These are phyloP conservation scores for Xyliphius kryptos DNA, from an alignment of 2,113 vertebrate genomes.

Conservation along the genomic window DNA sequence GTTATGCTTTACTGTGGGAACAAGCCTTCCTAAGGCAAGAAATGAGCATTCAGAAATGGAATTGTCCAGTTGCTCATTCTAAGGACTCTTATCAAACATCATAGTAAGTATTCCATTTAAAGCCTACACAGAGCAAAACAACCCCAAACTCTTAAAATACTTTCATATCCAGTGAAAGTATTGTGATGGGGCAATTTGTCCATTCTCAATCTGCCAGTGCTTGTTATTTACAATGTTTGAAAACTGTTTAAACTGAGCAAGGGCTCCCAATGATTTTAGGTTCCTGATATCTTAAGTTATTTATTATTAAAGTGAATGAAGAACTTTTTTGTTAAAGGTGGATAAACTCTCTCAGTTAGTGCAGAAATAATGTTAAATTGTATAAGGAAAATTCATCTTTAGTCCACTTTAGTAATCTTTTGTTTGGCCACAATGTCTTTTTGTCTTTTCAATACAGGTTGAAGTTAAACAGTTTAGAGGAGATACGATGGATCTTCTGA, in stretches of 20 bases:
- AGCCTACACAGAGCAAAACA: conserved; percentile 67
- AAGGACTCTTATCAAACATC: conserved; percentile 78
- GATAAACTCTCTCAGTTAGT: too few species aligned
- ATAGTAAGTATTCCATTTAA: conserved; percentile 95
- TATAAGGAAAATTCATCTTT: too few species aligned
- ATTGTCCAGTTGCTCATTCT: conserved; percentile 86
- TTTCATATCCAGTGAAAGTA: conserved; percentile 41
- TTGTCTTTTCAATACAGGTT: conserved; percentile 66
- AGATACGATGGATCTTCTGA: conserved; percentile 84
- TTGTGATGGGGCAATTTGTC: conserved; percentile 33
- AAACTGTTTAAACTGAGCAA: conserved; percentile 15
- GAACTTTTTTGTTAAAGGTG: too few species aligned
- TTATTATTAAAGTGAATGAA: too few species aligned
- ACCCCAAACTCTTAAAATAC: conserved; percentile 40
- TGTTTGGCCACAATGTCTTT: conserved; percentile 59
- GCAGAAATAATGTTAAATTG: too few species aligned
- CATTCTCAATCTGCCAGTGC: conserved; percentile 2
- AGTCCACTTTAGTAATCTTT: conserved; percentile 48
- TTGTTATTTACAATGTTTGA: conserved; percentile 13
- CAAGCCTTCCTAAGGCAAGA: conserved; percentile 88
- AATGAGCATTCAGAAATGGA: conserved; percentile 80
- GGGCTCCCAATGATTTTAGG: too few species aligned
- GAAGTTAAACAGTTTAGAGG: conserved; percentile 78
- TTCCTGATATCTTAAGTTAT: too few species aligned
- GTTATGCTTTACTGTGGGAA: conserved; percentile 95